Evolutionary conservation across 2,113 vertebrate genomes (phyloP), one percentile per base, ranked within the genome.

Genomic region (Laterallus jamaicensis): DNA sequence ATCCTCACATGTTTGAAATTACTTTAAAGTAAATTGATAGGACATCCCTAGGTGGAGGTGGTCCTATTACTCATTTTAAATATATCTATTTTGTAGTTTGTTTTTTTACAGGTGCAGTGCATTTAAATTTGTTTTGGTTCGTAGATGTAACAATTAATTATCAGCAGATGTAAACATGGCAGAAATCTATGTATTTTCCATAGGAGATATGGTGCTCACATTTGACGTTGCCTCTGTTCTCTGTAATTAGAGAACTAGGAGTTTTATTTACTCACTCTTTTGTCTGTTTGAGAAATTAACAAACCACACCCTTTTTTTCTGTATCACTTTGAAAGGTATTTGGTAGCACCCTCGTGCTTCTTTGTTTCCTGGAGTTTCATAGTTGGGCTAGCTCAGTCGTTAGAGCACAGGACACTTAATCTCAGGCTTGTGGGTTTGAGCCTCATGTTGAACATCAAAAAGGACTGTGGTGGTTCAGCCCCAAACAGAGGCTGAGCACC

Each of bases 321-420:
- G 1, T 56, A 49, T 50, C 8, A 10, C 21, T 59, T 63, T 12
- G 5, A 32, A 24, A 63, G 11, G 1, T 39, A 29, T 64, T 83
- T 83, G 50, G 6, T 56, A 64, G 3, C 4, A 5, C 71, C 15
- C 31, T 54, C 71, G 15, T 35, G 9, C 11, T 59, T 24, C 17
- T 55, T 79, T 64, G 15, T 59, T 64, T 90, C 17, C 15, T 17
- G n/a, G 20, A 5, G 1, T 63, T 69, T 60, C 64, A 55, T 52
- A 19, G 50, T 20, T 44, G 44, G 98, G 98, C 98, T 99, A 99
- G 99, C 99, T 99, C 99, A 99, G 99, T 99, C 98, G 98, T 99
- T 99, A 99, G 99, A 99, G 99, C 98, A 99, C 99, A 99, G 98
- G 99, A 99, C 98, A 99, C 98, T 99, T 99, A 99, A 99, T 99